phyloP scores from a whole-genome alignment of 2,888 invertebrate species.

The Dolichomitus sp. region DNA sequence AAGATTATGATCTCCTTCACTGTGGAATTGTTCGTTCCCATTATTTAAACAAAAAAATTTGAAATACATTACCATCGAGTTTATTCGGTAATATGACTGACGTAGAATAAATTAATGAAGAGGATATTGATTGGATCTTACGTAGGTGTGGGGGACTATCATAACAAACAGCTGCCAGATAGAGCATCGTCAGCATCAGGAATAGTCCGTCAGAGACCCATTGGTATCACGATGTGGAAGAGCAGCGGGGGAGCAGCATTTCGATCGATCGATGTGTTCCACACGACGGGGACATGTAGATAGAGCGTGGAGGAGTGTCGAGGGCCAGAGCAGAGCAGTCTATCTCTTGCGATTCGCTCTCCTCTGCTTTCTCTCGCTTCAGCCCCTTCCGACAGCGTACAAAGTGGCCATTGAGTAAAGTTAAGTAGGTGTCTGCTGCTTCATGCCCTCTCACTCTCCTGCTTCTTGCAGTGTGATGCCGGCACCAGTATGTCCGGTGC shows the following conservation, averaged over 20 bases:
- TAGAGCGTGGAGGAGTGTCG: constrained; percentile 34
- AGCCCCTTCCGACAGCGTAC: constrained; percentile 55
- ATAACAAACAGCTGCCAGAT: constrained; percentile 38
- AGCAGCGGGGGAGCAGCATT: constrained; percentile 27
- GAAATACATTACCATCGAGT: background rate
- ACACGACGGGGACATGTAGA: constrained; percentile 59
- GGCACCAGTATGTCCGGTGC: constrained; percentile 27
- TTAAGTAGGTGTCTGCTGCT: constrained; percentile 64
- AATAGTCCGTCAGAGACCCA: constrained; percentile 55
- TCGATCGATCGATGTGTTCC: constrained; percentile 63
- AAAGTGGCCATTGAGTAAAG: constrained; percentile 65
- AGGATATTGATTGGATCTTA: background rate
- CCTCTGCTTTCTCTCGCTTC: constrained; percentile 26
- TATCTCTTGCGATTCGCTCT: constrained; percentile 36
- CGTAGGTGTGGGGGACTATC: constrained; percentile 52
- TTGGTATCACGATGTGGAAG: constrained; percentile 51
- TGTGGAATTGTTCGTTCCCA: background rate
- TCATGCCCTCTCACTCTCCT: background rate
- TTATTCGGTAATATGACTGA: background rate
- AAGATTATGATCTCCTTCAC: background rate
- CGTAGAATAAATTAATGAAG: constrained; percentile 3
- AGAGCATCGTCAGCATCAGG: constrained; percentile 40
- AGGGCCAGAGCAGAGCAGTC: constrained; percentile 26
- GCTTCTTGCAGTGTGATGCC: constrained; percentile 10
- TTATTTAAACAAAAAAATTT: background rate